These are phyloP conservation scores for Ataeniobius toweri DNA, from an alignment of 2,797 vertebrate genomes.

Conservation along the genomic window DNA sequence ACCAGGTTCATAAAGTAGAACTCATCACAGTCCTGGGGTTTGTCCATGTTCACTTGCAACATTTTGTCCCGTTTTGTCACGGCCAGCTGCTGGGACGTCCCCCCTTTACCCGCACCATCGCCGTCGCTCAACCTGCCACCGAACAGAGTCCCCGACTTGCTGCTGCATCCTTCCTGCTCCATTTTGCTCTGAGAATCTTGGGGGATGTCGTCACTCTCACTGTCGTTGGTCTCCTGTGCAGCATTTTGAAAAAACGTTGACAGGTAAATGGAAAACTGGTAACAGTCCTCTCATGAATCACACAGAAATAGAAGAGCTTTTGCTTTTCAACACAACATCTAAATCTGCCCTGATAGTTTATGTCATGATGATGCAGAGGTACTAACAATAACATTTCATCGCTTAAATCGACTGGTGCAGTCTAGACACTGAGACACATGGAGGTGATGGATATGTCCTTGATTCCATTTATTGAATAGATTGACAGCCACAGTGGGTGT, in stretches of 20 bases:
- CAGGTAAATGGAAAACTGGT: background rate
- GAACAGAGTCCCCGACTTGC: background rate
- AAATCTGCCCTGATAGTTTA: too few relatives aligned
- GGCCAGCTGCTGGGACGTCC: background rate
- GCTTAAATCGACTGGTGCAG: too few relatives aligned
- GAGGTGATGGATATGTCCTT: too few relatives aligned
- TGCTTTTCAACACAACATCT: background rate
- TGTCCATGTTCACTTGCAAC: slow-evolving; percentile 35
- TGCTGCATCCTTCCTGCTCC: background rate
- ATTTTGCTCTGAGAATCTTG: background rate
- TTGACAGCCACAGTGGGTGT: too few relatives aligned
- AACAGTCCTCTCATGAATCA: background rate
- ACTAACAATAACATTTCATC: too few relatives aligned
- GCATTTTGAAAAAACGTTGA: background rate
- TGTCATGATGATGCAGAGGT: too few relatives aligned
- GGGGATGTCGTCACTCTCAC: background rate
- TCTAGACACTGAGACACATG: too few relatives aligned
- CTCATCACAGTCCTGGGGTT: slow-evolving; percentile 52
- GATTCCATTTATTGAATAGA: too few relatives aligned
- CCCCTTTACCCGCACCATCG: background rate
- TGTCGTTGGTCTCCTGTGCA: slow-evolving; percentile 7
- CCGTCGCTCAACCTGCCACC: background rate
- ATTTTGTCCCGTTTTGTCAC: slow-evolving; percentile 20
- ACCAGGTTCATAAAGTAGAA: slow-evolving; percentile 54
- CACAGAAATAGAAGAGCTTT: background rate